Base-by-base conservation (phyloP, 2,797 vertebrate species). In the Acanthopagrus latus region DNA sequence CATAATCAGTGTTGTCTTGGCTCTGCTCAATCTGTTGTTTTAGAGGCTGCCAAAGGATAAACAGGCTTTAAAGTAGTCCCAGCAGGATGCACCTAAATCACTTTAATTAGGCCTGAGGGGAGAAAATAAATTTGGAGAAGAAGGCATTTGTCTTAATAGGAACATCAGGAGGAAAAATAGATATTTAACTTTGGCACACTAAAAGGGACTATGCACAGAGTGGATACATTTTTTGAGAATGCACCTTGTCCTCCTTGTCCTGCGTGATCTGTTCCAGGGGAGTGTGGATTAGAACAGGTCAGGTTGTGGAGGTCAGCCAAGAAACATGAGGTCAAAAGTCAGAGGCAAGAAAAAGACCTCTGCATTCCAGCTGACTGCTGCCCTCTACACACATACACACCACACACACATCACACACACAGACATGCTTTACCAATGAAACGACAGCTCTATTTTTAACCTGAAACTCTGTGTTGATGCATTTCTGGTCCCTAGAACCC, bases 251-350 rank as follows among this genome's bases (percentile, higher is more conserved):
- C 29, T 68, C 17, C 66, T 76, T 6, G n/a, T 67, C 78, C 43
- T 54, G 64, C 72, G 69, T 86, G 91, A 90, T 90, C 80, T 86
- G 72, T 88, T 92, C 84, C 83, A 88, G 84, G 73, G 83, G 73
- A 90, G 86, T 80, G 67, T 89, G 90, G 91, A 94, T 95, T 94
- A 93, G 92, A 91, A 89, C 76, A 85, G 86, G 83, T 92, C 90
- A 92, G 90, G 89, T 88, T 89, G 88, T 89, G 86, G 89, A 81
- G 92, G 91, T 94, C 93, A 92, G 77, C 68, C 44, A 60, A 80
- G 81, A 80, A 92, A 87, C 90, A 80, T 66, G 73, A 77, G 91
- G 94, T 93, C 92, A 93, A 91, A 94, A 76, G 94, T 94, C 94
- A 94, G 64, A 86, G 71, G 64, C 88, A 89, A 87, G 87, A 82